Evolutionary conservation across 2,797 vertebrate species (phyloP).

Genomic region (Microcaecilia unicolor): DNA sequence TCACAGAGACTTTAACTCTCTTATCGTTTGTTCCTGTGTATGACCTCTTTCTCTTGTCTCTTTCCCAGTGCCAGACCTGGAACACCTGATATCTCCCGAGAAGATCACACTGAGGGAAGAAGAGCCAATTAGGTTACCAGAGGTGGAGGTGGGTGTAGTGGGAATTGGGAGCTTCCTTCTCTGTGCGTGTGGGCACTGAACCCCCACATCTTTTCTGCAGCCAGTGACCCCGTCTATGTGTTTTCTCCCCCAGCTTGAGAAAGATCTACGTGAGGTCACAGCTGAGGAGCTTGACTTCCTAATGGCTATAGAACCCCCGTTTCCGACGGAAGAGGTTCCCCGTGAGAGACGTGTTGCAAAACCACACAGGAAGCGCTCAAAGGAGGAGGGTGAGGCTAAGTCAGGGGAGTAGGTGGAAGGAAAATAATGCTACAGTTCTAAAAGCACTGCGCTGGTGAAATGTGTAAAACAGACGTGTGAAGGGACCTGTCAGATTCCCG

Average conservation of each 20-base stretch:
- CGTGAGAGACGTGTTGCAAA: rapidly evolving
- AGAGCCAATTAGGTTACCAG: constrained; percentile 39
- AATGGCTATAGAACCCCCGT: constrained; percentile 54
- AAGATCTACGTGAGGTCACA: constrained; percentile 61
- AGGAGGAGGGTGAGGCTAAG: neutral
- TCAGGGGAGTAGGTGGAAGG: constrained; percentile 8
- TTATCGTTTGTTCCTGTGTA: too few species aligned
- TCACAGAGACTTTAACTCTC: too few species aligned
- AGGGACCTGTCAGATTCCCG: too few species aligned
- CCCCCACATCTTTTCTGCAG: too few species aligned
- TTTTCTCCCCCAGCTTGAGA: constrained; percentile 36
- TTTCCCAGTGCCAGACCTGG: too few species aligned
- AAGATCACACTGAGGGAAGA: constrained; percentile 60
- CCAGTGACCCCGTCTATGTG: too few species aligned
- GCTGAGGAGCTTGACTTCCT: constrained; percentile 57
- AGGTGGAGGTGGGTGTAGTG: constrained; percentile 55
- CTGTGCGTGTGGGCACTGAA: too few species aligned
- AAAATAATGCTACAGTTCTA: constrained; percentile 26
- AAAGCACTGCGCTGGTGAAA: constrained; percentile 44
- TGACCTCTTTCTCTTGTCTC: neutral
- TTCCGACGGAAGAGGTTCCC: neutral
- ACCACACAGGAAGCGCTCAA: constrained; percentile 16
- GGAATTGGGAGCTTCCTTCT: constrained; percentile 1
- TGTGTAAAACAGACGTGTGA: too few species aligned
- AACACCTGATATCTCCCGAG: constrained; percentile 18